Conservation (phyloP, 2,113 vertebrate species). For the Saccopteryx bilineata region DNA sequence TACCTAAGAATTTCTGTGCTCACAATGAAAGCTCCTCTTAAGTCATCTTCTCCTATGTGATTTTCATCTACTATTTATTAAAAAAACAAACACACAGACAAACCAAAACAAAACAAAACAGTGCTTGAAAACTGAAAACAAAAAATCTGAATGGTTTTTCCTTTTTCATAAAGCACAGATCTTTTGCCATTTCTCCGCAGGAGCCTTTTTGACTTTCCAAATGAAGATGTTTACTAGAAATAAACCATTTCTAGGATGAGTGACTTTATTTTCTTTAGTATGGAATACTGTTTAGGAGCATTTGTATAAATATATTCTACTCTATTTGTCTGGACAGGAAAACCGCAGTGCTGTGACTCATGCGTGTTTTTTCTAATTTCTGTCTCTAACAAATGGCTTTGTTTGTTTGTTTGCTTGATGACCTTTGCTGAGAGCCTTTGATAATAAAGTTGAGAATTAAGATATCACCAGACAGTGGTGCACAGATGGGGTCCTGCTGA, state of each 20-base stretch:
- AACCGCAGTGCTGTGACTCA: background rate
- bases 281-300: conserved; percentile 56
- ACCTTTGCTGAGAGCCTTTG: conserved; percentile 71
- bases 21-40: conserved; percentile 65
- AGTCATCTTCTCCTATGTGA: conserved; percentile 47
- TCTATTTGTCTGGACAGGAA: background rate
- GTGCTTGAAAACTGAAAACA: conserved; percentile 49
- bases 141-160: conserved; percentile 65
- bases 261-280: conserved; percentile 47
- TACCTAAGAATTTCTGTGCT: conserved; percentile 61
- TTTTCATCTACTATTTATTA: conserved; percentile 68
- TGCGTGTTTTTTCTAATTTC: conserved; percentile 59
- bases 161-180: conserved; percentile 70
- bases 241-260: conserved; percentile 66
- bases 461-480: conserved; percentile 44
- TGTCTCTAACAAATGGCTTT: conserved; percentile 45
- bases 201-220: conserved; percentile 46
- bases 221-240: conserved; percentile 72
- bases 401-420: conserved; percentile 67
- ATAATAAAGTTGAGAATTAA: conserved; percentile 75
- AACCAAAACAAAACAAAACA: conserved; percentile 55
- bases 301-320: background rate
- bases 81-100: background rate
- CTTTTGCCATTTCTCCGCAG: conserved; percentile 73
- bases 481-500: conserved; percentile 55